Conservation (phyloP, 2,113 vertebrate species). For the Podarcis raffonei region DNA sequence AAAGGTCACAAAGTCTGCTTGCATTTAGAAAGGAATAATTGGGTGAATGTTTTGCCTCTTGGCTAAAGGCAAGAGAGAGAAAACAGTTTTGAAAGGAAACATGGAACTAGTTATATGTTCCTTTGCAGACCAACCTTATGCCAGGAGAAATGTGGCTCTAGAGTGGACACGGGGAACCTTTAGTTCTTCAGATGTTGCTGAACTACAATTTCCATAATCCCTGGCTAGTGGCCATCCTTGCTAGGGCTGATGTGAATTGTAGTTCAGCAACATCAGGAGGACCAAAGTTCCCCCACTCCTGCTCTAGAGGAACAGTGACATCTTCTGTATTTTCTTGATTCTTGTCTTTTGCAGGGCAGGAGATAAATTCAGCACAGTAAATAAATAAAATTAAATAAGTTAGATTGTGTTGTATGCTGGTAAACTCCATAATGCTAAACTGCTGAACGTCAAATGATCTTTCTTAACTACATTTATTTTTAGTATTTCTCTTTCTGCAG, state of each 20-base stretch:
- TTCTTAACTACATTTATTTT: neutral
- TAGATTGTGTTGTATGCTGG: neutral
- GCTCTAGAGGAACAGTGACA: neutral
- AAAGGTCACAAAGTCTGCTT: neutral
- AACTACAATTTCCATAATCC: no score
- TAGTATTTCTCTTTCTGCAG: neutral
- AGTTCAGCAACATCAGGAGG: no score
- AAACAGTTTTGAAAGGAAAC: neutral
- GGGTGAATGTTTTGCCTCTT: neutral
- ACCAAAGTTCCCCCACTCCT: no score
- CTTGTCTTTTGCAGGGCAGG: neutral
- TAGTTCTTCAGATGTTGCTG: neutral
- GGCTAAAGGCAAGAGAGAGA: neutral
- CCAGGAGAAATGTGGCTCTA: neutral
- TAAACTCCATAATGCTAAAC: neutral
- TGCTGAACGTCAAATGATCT: neutral
- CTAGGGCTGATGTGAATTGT: no score
- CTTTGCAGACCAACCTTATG: neutral
- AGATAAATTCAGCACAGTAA: no score
- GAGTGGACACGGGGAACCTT: no score
- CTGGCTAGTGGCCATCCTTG: no score
- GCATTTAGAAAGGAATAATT: neutral
- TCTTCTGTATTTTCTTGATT: neutral
- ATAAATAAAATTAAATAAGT: neutral
- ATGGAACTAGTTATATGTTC: neutral